These are phyloP conservation scores for Tetragonula carbonaria DNA, from an alignment of 2,888 invertebrate species.

Conservation along the genomic window DNA sequence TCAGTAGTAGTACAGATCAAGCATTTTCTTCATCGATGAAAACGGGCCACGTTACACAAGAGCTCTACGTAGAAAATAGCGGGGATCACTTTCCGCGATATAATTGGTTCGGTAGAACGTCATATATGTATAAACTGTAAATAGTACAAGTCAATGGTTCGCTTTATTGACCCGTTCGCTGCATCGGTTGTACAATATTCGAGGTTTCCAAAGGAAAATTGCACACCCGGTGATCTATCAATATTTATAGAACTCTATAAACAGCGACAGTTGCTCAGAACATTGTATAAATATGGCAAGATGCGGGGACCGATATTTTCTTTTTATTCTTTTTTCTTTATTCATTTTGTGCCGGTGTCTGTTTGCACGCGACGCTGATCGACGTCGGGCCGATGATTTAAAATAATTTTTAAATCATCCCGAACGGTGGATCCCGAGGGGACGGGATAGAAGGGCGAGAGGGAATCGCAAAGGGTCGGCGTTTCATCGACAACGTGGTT, in stretches of 20 bases:
- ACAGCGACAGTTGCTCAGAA: background rate
- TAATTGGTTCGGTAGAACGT: slow-evolving; percentile 4
- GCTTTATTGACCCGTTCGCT: background rate
- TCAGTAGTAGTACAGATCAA: slow-evolving; percentile 23
- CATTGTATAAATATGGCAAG: slow-evolving; percentile 9
- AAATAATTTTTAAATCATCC: slow-evolving; percentile 28
- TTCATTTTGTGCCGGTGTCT: background rate
- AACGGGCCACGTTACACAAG: background rate
- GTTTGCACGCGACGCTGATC: background rate
- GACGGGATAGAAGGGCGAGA: too few species aligned
- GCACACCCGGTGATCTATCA: background rate
- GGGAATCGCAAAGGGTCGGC: background rate
- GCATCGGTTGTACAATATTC: background rate
- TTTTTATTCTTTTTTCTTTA: background rate
- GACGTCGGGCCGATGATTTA: slow-evolving; percentile 10
- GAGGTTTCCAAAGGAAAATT: slow-evolving; percentile 5
- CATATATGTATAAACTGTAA: background rate
- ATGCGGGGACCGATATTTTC: background rate
- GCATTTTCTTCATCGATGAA: background rate
- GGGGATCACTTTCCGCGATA: background rate
- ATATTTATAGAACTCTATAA: slow-evolving; percentile 21
- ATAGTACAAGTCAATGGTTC: slow-evolving; percentile 4
- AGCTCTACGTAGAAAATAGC: background rate
- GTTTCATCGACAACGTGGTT: slow-evolving; percentile 27
- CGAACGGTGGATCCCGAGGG: too few species aligned